Evolutionary conservation across 1,140 invertebrate genomes (phyloP).

Genomic region (Drosophila sp.): DNA sequence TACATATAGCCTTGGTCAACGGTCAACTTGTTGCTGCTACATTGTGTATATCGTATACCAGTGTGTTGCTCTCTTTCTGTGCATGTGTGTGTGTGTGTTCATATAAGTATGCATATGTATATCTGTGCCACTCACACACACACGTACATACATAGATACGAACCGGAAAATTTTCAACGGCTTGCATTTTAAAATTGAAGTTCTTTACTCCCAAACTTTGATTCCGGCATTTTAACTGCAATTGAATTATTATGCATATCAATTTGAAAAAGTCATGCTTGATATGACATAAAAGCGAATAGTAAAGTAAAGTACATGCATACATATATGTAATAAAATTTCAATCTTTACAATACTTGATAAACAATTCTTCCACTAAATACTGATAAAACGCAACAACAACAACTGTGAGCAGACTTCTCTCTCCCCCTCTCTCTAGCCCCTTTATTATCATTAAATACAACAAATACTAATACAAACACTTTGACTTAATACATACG

Average conservation of each 20-base stretch:
- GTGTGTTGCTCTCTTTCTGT: neutral
- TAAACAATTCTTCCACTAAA: neutral
- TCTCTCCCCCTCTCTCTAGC: neutral
- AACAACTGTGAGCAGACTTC: neutral
- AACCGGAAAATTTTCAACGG: neutral
- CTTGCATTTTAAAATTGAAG: slow-evolving; percentile 1
- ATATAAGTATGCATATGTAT: neutral
- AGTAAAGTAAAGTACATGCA: neutral
- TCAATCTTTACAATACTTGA: slow-evolving; percentile 6
- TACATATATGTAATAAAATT: neutral
- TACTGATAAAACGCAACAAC: slow-evolving; percentile 1
- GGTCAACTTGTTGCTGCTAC: slow-evolving; percentile 20
- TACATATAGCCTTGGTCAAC: slow-evolving; percentile 6
- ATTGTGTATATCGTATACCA: slow-evolving; percentile 3
- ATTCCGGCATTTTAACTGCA: neutral
- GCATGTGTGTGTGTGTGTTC: neutral
- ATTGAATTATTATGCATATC: neutral
- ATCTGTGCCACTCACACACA: neutral
- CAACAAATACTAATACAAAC: slow-evolving; percentile 15
- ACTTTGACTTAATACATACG: slow-evolving; percentile 22
- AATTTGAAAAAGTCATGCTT: neutral
- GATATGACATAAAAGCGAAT: neutral
- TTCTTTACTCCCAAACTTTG: slow-evolving; percentile 2
- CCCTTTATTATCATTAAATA: neutral
- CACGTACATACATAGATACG: neutral